Evolutionary conservation across 1,140 invertebrate genomes (phyloP).

Genomic region (Formica selysi): DNA sequence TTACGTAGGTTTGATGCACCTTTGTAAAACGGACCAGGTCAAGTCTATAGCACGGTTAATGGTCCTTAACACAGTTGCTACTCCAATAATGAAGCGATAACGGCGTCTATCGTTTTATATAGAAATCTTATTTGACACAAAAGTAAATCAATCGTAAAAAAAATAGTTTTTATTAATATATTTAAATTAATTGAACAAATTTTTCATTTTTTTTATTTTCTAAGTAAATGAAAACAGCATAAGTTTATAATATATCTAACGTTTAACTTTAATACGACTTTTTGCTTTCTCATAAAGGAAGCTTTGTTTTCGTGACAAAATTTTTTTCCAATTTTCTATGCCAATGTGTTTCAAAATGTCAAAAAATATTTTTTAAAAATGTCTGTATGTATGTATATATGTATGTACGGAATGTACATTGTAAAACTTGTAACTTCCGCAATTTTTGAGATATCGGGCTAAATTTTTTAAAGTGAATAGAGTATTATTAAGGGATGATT

Average conservation of each 20-base stretch:
- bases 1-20: not conserved
- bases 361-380: no score
- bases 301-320: no score
- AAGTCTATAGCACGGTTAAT: conserved; percentile 11
- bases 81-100: not conserved
- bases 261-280: not conserved
- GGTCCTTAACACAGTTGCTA: not conserved
- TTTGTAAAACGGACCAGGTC: conserved; percentile 4
- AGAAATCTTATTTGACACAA: not conserved
- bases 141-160: not conserved
- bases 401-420: no score
- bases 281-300: no score
- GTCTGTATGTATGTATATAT: no score
- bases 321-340: no score
- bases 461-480: no score
- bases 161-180: not conserved
- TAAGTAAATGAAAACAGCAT: not conserved
- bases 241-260: not conserved
- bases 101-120: not conserved
- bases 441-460: no score
- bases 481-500: no score
- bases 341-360: no score
- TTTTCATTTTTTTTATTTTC: no score
- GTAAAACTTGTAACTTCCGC: no score
- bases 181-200: not conserved